phyloP scores from a whole-genome alignment of 2,888 invertebrate genomes.

The Cephus spinipes region DNA sequence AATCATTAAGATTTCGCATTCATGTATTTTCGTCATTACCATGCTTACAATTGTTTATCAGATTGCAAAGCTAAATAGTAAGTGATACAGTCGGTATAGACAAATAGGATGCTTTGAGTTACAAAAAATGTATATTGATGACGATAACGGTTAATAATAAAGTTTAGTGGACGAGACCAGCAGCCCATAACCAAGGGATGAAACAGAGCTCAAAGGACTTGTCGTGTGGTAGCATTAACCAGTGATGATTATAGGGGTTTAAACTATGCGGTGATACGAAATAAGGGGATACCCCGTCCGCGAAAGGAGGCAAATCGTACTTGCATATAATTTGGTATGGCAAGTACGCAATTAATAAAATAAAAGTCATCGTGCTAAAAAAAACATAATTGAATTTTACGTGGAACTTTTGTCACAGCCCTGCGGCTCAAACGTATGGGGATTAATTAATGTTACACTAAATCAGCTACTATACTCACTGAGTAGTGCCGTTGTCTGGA shows the following conservation, averaged over 20 bases:
- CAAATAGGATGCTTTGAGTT: not conserved
- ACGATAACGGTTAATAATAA: not conserved
- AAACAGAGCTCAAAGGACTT: slow-evolving; percentile 45
- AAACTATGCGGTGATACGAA: not conserved
- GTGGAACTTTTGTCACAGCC: slow-evolving; percentile 45
- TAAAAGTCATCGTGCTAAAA: slow-evolving; percentile 29
- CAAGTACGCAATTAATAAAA: slow-evolving; percentile 38
- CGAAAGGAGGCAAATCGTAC: not conserved
- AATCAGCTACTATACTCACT: slow-evolving; percentile 70
- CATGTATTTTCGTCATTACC: not conserved
- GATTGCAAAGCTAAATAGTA: not conserved
- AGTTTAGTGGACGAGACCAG: not conserved
- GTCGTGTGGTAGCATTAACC: slow-evolving; percentile 25
- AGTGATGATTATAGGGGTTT: not conserved
- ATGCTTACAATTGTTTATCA: not conserved
- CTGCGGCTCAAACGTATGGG: not conserved
- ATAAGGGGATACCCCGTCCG: not conserved
- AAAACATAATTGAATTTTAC: slow-evolving; percentile 32
- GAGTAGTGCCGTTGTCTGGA: slow-evolving; percentile 84
- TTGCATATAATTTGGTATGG: not conserved
- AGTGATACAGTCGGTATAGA: not conserved
- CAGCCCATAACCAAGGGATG: not conserved
- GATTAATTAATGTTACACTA: not conserved
- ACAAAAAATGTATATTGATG: not conserved
- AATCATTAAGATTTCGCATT: not conserved